phyloP scores from a whole-genome alignment of 2,113 vertebrate species.

The Hystrix brachyura region DNA sequence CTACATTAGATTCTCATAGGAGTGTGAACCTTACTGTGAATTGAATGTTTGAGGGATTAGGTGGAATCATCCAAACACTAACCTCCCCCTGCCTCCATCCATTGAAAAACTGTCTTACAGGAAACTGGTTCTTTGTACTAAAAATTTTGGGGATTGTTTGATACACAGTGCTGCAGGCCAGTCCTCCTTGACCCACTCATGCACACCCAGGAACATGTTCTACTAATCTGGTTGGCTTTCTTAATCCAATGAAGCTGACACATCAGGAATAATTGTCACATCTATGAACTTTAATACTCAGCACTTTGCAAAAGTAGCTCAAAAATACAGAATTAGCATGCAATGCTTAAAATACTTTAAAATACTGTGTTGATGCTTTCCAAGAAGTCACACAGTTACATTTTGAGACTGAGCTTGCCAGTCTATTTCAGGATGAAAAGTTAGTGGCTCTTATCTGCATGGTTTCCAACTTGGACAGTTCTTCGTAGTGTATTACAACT shows the following conservation, averaged over 20 bases:
- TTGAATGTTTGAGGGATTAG: neutral
- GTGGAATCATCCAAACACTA: neutral
- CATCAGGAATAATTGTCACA: neutral
- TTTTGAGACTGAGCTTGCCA: neutral
- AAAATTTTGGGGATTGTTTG: neutral
- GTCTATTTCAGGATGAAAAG: neutral
- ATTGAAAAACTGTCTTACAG: neutral
- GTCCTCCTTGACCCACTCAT: neutral
- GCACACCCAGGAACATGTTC: neutral
- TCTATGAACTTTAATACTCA: neutral
- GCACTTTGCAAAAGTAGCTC: neutral
- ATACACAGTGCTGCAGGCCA: neutral
- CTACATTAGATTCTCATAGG: neutral
- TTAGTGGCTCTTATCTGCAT: neutral
- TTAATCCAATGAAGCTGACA: neutral
- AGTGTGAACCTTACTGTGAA: neutral
- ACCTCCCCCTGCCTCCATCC: neutral
- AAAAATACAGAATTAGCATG: constrained; percentile 34
- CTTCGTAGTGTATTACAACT: neutral
- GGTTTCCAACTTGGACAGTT: neutral
- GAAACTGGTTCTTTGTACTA: neutral
- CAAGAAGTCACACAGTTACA: constrained; percentile 1
- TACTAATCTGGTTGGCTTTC: neutral
- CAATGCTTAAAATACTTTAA: constrained; percentile 9
- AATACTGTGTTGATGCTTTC: neutral